Base-by-base conservation (phyloP, 2,113 vertebrate species). In the Atractosteus spatula region DNA sequence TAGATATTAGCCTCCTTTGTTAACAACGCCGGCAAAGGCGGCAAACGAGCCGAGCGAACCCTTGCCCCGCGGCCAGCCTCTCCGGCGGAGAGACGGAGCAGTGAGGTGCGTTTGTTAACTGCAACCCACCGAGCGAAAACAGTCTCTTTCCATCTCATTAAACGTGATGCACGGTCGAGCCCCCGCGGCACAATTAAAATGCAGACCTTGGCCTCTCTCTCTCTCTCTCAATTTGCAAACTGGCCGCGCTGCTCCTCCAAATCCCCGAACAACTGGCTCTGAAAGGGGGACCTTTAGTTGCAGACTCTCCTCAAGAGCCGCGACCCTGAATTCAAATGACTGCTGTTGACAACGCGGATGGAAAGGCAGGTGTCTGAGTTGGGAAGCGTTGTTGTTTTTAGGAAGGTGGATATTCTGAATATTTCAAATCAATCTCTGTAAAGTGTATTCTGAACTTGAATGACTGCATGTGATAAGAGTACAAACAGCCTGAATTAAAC, bases 141-240 rank as follows among this genome's bases (percentile, higher is more conserved):
- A 76, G 71, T 71, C 76, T 79, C 80, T 81, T 72, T 83, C 75
- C 79, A 83, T 82, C 85, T 89, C 79, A 81, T 87, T 89, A 86
- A 78, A 79, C 76, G 71, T 83, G 85, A 87, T 84, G 71, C 86
- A 86, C 74, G 69, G 78, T 80, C 81, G 66, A 69, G 29, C 66
- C 75, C 41, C 57, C 72, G 79, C 80, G 14, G 55, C 12, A 76
- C 84, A 86, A 89, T 90, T 89, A 84, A 83, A 87, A 88, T 59
- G 73, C 67, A 74, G 51, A 69, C 59, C 61, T 63, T 64, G 16
- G 17, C 17, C 17, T 29, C 17, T 29, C 8, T 13, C 13, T 13
- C 13, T 55, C 13, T 8, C 57, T 59, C 14, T 13, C 12, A 59
- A 59, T 59, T 59, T 13, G n/a, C 13, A 59, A 59, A 59, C 57